A percentile compares a stretch with the other conserved stretches of the same genome.
Conservation (phyloP, 2,797 vertebrate genomes). For the Philypnodon macrostomus region DNA sequence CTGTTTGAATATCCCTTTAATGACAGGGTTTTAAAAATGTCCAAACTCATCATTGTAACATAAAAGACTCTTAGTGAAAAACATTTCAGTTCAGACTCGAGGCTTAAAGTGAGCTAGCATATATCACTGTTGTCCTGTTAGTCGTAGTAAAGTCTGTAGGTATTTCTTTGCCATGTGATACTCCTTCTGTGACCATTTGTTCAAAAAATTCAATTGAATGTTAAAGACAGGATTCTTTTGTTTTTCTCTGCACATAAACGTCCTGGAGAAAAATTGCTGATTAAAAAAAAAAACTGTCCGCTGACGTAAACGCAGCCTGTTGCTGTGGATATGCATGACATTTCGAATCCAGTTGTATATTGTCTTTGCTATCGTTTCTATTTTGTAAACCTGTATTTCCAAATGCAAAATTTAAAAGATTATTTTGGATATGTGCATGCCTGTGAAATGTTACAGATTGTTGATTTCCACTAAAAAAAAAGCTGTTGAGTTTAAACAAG, state of each 20-base stretch:
- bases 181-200: conserved; percentile 69
- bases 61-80: conserved; percentile 46
- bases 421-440: conserved; percentile 81
- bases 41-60: conserved; percentile 7
- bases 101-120: conserved; percentile 72
- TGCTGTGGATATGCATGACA: conserved; percentile 72
- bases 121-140: conserved; percentile 76
- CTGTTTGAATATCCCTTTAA: conserved; percentile 69
- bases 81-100: conserved; percentile 61
- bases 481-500: conserved; percentile 60
- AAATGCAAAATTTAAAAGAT: conserved; percentile 80
- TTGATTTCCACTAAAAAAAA: conserved; percentile 76
- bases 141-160: conserved; percentile 71
- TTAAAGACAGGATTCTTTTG: conserved; percentile 75
- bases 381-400: conserved; percentile 82
- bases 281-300: conserved; percentile 37
- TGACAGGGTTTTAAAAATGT: conserved; percentile 53
- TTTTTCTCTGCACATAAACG: conserved; percentile 68
- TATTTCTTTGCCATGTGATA: conserved; percentile 74
- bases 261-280: conserved; percentile 41
- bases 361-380: conserved; percentile 73
- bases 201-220: conserved; percentile 76
- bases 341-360: conserved; percentile 70
- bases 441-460: conserved; percentile 69
- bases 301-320: conserved; percentile 53